phyloP scores from a whole-genome alignment of 2,888 invertebrate species.

The Drosophila borborema region DNA sequence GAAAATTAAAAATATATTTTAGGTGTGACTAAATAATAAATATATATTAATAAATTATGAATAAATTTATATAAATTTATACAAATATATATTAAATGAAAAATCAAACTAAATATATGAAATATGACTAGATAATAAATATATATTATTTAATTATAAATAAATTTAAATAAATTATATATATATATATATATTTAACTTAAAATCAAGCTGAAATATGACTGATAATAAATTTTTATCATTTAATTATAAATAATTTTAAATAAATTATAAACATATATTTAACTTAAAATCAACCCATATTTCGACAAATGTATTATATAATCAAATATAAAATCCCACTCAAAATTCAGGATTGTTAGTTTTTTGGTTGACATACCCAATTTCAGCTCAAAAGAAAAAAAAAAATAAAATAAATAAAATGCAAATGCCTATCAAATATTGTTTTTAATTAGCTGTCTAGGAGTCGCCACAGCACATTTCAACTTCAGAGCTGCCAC shows the following conservation, averaged over 20 bases:
- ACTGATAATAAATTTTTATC: too few relatives aligned
- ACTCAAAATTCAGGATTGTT: constrained; percentile 30
- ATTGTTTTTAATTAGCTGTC: constrained; percentile 55
- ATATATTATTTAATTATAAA: too few relatives aligned
- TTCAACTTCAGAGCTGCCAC: constrained; percentile 55
- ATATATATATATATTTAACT: too few relatives aligned
- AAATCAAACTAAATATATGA: too few relatives aligned
- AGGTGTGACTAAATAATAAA: background rate
- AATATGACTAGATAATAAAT: too few relatives aligned
- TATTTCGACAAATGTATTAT: background rate
- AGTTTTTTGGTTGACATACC: background rate
- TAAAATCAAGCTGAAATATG: too few relatives aligned
- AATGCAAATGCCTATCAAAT: constrained; percentile 29
- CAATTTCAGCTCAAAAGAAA: constrained; percentile 7
- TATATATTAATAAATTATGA: background rate
- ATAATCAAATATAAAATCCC: background rate
- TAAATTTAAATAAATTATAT: too few relatives aligned
- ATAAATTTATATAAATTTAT: background rate
- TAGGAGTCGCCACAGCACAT: constrained; percentile 47
- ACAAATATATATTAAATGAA: background rate
- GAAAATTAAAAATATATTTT: too few relatives aligned
- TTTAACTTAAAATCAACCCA: too few relatives aligned
- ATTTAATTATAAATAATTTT: too few relatives aligned
- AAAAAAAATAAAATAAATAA: background rate
- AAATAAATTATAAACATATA: too few relatives aligned